Base-by-base conservation (phyloP, 1,140 invertebrate species). In the Bombus soroeensis region DNA sequence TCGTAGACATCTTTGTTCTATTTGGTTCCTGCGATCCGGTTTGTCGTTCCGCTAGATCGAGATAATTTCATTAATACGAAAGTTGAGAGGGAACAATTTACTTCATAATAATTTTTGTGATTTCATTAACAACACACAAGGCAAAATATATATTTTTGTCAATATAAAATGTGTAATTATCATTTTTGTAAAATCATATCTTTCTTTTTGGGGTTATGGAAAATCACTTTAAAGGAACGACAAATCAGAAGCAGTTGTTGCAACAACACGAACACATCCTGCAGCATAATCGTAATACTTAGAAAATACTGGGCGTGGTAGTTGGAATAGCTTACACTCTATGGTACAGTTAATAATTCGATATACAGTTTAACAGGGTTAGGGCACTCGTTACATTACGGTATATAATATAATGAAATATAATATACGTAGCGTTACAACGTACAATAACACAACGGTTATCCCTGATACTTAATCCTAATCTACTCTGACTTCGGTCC, bases 281-380 rank as follows among this genome's bases (percentile, higher is more conserved):
- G 73, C 85, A 76, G 72, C 85, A 66, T 81, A 88, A 47, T 88
- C 64, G 76, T 89, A 90, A 91, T 90, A 90, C 91, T 94, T 94
- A 93, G 78, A 93, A 94, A 94, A 94, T 94, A 94, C 92, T 93
- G 91, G 93, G 91, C 91, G 77, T 93, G 91, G 89, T 93, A 91
- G 77, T 92, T 92, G 88, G 79, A 93, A 91, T 90, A 91, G 85
- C 89, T 93, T 92, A 92, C 76, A 78, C 59, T 47, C 81, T 93
- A 93, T 76, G 78, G 78, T 93, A 93, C 74, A 91, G 78, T 87
- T 92, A 92, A 90, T 91, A 90, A 91, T 90, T 85, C 85, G 88
- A 91, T 86, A 90, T 86, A 91, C 74, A 86, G 47, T 84, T 89
- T 74, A 90, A 82, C 88, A 87, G 85, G 90, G 82, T 83, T 86